Percentiles rank a stretch among this genome's conserved stretches.
Conservation (phyloP, 2,888 invertebrate genomes). For the Stenodera caucasica region DNA sequence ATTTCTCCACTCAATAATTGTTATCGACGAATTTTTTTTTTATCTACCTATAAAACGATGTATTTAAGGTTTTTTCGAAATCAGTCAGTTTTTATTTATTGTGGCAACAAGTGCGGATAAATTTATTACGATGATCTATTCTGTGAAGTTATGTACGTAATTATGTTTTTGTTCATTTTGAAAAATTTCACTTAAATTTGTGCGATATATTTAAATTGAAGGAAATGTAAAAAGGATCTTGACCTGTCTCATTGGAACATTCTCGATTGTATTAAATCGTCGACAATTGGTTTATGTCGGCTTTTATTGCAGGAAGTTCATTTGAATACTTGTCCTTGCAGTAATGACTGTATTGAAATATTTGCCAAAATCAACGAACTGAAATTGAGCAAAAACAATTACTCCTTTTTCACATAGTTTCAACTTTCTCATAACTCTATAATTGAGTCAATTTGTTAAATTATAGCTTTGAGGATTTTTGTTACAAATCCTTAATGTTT, state of each 20-base stretch:
- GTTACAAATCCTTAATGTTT: background rate
- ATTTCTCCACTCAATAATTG: background rate
- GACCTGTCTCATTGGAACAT: background rate
- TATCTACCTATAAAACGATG: background rate
- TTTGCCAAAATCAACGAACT: background rate
- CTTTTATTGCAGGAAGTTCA: background rate
- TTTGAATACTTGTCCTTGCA: slow-evolving; percentile 1
- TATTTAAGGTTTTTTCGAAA: background rate
- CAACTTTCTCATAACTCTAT: too few species aligned
- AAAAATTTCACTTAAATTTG: too few species aligned
- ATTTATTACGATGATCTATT: background rate
- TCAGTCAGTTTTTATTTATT: background rate
- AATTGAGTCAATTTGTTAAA: too few species aligned
- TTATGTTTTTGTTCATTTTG: background rate
- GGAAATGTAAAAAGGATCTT: too few species aligned
- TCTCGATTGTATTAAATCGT: background rate
- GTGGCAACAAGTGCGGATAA: background rate
- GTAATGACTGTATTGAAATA: background rate
- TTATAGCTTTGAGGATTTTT: background rate
- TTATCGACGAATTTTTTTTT: background rate
- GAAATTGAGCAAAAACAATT: too few species aligned
- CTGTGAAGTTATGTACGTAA: background rate
- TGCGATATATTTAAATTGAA: too few species aligned
- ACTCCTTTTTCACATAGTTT: too few species aligned
- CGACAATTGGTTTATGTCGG: background rate